Evolutionary conservation across 1,140 invertebrate species (phyloP), one percentile per base, ranked within the genome.

Genomic region (Teleopsis dalmanni): DNA sequence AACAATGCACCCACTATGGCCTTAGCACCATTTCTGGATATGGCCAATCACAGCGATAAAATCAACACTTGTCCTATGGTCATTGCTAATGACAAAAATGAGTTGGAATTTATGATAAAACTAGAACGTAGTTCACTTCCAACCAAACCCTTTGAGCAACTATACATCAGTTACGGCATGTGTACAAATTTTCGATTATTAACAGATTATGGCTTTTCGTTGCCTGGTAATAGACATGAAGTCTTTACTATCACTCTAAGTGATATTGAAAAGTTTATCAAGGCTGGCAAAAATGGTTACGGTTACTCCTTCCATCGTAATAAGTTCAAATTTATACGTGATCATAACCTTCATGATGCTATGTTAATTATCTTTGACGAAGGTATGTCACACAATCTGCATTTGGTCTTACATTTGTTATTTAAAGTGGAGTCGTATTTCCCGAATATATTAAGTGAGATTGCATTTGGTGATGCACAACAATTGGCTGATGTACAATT

Each of bases 101-200:
- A 37, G n/a, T 59, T 54, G 51, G 51, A 70, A 33, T 55, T 51
- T 38, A 33, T 71, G 3, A 52, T 72, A 9, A 62, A 73, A 46
- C 68, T 73, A 10, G 57, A 57, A 26, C 83, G 81, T 70, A 69
- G 76, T 53, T 58, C 58, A 48, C 76, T 80, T 2, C 52, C 65
- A 25, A 65, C 55, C 26, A 48, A 58, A 4, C 72, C 74, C 52
- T 73, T 77, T 54, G 67, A 78, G 13, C 81, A 88, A 72, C 75
- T 87, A 45, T 88, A 84, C 59, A 87, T 90, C 36, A 84, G 78
- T 52, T 90, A 90, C 63, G 86, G 86, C 3, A 60, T 77, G 9
- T 80, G 88, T 62, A 72, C 78, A 46, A 89, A 84, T 71, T 54
- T 74, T 1, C 81, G 81, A 55, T 70, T 90, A 3, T 77, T 84